A percentile compares a stretch with the other conserved stretches of the same genome.
phyloP scores from a whole-genome alignment of 1,140 invertebrate genomes.

The Papilio machaon region DNA sequence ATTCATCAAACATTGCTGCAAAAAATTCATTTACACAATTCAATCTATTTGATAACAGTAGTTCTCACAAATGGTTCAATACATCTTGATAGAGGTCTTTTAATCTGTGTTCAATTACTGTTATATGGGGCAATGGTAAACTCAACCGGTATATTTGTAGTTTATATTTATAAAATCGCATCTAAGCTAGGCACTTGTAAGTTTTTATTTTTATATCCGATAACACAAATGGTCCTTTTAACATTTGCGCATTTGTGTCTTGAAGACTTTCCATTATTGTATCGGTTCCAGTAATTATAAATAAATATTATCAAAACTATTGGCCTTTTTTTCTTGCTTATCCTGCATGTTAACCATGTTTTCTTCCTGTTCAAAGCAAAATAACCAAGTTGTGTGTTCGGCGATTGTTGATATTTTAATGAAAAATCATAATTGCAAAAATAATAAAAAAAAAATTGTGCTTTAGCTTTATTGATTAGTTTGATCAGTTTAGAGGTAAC shows the following conservation, averaged over 20 bases:
- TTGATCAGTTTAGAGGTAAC: conserved; percentile 11
- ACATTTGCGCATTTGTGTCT: conserved; percentile 56
- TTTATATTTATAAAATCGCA: conserved; percentile 51
- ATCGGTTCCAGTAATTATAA: conserved; percentile 70
- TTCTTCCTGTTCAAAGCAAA: conserved; percentile 49
- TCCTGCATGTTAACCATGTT: conserved; percentile 67
- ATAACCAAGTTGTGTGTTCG: conserved; percentile 35
- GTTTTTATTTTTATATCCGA: conserved; percentile 76
- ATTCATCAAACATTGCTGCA: conserved; percentile 28
- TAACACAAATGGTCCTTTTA: conserved; percentile 54
- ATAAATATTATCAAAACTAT: conserved; percentile 73
- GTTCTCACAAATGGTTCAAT: conserved; percentile 9
- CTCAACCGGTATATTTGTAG: conserved; percentile 43
- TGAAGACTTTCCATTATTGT: conserved; percentile 64
- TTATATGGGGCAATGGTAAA: conserved; percentile 44
- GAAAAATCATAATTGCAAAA: neutral
- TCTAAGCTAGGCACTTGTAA: conserved; percentile 63
- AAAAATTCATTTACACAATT: conserved; percentile 29
- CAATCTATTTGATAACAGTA: neutral
- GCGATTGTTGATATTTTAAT: conserved; percentile 15
- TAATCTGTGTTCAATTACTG: conserved; percentile 42
- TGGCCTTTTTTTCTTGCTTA: conserved; percentile 73
- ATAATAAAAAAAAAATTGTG: conserved; percentile 18
- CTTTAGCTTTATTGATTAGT: conserved; percentile 36
- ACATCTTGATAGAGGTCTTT: conserved; percentile 14